A percentile compares a stretch with the other conserved stretches of the same genome.
Conservation (phyloP, 2,113 vertebrate genomes). For the Salvelinus sp. region DNA sequence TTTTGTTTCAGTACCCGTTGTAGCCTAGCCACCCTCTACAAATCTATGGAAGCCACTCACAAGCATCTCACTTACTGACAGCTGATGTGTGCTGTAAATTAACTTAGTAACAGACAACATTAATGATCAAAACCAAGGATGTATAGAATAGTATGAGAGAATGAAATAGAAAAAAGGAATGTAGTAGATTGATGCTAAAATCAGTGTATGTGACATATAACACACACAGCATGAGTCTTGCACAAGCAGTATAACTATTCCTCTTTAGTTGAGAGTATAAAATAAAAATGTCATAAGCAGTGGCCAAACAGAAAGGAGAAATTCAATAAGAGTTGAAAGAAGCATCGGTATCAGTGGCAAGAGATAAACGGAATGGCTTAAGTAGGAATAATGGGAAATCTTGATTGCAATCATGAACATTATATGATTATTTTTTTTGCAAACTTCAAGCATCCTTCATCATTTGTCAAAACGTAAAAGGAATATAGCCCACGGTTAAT, state of each 20-base stretch:
- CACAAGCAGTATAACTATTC: neutral
- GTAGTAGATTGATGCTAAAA: neutral
- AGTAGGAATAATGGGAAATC: constrained; percentile 9
- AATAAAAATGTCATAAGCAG: neutral
- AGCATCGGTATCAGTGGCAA: neutral
- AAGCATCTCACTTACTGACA: too few relatives aligned
- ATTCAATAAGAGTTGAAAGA: constrained; percentile 22
- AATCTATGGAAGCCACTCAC: too few relatives aligned
- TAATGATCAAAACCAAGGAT: too few relatives aligned
- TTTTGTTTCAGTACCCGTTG: neutral
- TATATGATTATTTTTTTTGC: neutral
- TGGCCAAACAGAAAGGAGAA: constrained; percentile 1
- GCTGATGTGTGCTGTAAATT: too few relatives aligned
- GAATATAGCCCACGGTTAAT: constrained; percentile 21
- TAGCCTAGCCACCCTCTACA: too few relatives aligned
- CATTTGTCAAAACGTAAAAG: constrained; percentile 24
- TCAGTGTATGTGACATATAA: neutral
- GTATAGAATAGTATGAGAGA: too few relatives aligned
- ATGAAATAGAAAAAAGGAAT: too few relatives aligned
- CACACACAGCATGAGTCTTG: neutral
- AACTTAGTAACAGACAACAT: too few relatives aligned
- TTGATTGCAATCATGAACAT: constrained; percentile 19
- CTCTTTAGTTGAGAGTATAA: neutral
- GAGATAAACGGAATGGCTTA: constrained; percentile 23
- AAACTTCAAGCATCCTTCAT: constrained; percentile 11